Evolutionary conservation across 1,140 invertebrate species (phyloP).

Genomic region (Ips nitidus): DNA sequence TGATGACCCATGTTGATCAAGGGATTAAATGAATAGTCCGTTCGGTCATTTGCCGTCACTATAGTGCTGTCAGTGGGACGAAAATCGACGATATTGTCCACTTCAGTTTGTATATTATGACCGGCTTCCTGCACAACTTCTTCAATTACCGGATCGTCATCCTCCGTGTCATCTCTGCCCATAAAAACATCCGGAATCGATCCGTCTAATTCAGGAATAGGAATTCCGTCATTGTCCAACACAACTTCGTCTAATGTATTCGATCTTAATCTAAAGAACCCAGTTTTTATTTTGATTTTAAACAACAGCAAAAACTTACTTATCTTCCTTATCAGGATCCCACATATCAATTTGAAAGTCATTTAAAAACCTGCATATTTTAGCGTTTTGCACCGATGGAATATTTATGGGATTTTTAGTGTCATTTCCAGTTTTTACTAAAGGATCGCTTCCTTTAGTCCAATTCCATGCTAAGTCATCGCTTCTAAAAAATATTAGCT

Average conservation of each 20-base stretch:
- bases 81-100: slow-evolving; percentile 52
- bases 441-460: slow-evolving; percentile 17
- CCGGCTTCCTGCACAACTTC: slow-evolving; percentile 28
- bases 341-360: slow-evolving; percentile 57
- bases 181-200: slow-evolving; percentile 49
- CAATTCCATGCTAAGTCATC: slow-evolving; percentile 29
- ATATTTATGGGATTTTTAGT: slow-evolving; percentile 24
- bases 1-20: slow-evolving; percentile 53
- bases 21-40: slow-evolving; percentile 73
- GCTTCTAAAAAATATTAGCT: slow-evolving; percentile 33
- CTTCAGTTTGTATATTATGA: slow-evolving; percentile 27
- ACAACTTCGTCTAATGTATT: slow-evolving; percentile 33
- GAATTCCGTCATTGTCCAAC: slow-evolving; percentile 54
- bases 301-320: slow-evolving; percentile 36
- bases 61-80: slow-evolving; percentile 46
- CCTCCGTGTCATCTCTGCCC: slow-evolving; percentile 47
- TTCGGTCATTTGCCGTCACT: slow-evolving; percentile 42
- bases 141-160: slow-evolving; percentile 28
- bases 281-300: too few relatives aligned
- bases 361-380: slow-evolving; percentile 48
- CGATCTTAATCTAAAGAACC: not conserved
- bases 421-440: slow-evolving; percentile 20
- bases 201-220: slow-evolving; percentile 48
- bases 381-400: slow-evolving; percentile 5
- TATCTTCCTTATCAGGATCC: slow-evolving; percentile 55